Percentiles rank a stretch among this genome's conserved stretches.
Evolutionary conservation across 1,140 invertebrate species (phyloP).

Genomic region (Chlorops oryzae): DNA sequence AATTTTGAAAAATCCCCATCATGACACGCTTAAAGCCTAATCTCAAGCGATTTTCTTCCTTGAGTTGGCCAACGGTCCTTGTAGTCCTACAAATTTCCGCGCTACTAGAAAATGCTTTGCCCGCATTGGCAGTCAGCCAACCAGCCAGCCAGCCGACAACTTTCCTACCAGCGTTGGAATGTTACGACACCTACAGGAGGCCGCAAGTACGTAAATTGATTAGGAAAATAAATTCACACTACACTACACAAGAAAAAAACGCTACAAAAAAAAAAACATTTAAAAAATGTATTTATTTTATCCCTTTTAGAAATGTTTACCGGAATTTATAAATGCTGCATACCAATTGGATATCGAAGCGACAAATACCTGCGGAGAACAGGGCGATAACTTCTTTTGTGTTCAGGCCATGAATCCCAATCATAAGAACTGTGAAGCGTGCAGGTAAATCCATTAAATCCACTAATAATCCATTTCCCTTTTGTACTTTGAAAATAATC

Average conservation of each 20-base stretch:
- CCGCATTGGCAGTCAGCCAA: conserved; percentile 10
- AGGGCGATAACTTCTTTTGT: conserved; percentile 74
- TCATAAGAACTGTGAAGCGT: conserved; percentile 52
- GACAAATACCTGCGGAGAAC: conserved; percentile 91
- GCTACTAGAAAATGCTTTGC: conserved; percentile 11
- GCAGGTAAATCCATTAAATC: conserved; percentile 29
- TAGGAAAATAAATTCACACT: neutral
- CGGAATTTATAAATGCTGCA: conserved; percentile 94
- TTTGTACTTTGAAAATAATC: neutral
- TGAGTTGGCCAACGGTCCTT: too few species aligned
- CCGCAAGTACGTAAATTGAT: conserved; percentile 34
- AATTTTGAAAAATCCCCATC: too few species aligned
- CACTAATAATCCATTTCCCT: neutral
- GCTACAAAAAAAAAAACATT: neutral
- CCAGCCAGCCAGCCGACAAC: conserved; percentile 20
- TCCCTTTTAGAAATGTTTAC: conserved; percentile 75
- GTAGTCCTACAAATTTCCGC: too few species aligned
- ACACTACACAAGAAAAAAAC: neutral
- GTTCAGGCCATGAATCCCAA: conserved; percentile 70
- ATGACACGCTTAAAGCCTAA: too few species aligned
- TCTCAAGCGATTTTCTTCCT: too few species aligned
- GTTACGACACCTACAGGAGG: conserved; percentile 43
- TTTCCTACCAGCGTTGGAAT: conserved; percentile 44
- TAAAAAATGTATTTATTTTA: neutral
- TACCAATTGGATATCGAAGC: conserved; percentile 81